Conservation (phyloP, 2,113 vertebrate species). For the Ellobius talpinus region DNA sequence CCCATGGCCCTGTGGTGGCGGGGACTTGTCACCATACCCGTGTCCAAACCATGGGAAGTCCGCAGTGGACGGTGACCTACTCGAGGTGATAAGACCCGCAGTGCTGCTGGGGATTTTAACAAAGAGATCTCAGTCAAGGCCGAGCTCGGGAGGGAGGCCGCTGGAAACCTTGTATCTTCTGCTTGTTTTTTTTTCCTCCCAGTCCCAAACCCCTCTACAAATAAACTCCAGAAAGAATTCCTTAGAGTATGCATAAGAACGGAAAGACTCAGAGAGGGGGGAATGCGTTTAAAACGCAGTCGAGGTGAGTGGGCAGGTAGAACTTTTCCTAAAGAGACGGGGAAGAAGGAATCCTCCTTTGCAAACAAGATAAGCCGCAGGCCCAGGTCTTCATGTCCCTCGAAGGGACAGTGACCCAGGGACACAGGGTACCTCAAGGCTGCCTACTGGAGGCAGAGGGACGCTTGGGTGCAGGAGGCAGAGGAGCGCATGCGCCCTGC, state of each 20-base stretch:
- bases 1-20: neutral
- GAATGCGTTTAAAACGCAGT: neutral
- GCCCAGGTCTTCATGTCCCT: neutral
- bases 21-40: accelerated
- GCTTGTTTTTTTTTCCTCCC: neutral
- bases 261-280: neutral
- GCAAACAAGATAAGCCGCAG: neutral
- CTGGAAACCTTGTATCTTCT: neutral
- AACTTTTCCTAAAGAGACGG: neutral
- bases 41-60: neutral
- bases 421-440: neutral
- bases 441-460: neutral
- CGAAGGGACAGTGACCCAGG: neutral
- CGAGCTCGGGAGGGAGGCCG: neutral
- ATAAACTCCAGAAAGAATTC: neutral
- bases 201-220: neutral
- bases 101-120: neutral
- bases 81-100: neutral
- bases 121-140: neutral
- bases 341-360: neutral
- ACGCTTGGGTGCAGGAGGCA: too few relatives aligned
- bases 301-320: neutral
- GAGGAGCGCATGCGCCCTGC: neutral
- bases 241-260: neutral
- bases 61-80: neutral